A percentile compares a stretch with the other conserved stretches of the same genome.
These are phyloP conservation scores for Misgurnus mizolepis DNA, from an alignment of 2,113 vertebrate species.

Conservation along the genomic window DNA sequence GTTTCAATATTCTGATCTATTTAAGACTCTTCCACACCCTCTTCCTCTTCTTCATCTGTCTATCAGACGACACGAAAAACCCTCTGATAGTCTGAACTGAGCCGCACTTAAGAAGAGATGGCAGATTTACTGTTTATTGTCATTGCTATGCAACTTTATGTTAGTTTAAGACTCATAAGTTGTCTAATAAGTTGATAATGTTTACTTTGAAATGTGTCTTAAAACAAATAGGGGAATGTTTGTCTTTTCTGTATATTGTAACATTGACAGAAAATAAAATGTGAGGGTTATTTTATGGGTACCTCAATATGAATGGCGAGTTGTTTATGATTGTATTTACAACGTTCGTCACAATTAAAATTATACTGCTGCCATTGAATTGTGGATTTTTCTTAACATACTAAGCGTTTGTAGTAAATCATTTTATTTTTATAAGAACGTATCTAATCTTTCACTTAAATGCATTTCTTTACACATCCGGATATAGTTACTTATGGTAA, in stretches of 20 bases:
- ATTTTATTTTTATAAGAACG: conserved; percentile 20
- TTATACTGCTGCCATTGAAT: not conserved
- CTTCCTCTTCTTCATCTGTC: not conserved
- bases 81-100: not conserved
- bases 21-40: not conserved
- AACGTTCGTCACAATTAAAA: conserved; percentile 12
- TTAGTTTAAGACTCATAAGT: too few relatives aligned
- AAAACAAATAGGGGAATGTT: too few relatives aligned
- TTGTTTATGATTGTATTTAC: conserved; percentile 30
- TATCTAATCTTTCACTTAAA: conserved; percentile 35
- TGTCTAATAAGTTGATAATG: not conserved
- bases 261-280: not conserved
- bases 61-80: too few relatives aligned
- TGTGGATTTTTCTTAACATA: not conserved
- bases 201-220: not conserved
- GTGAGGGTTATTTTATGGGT: not conserved
- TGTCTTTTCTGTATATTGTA: not conserved
- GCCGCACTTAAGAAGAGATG: not conserved
- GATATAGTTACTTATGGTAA: conserved; percentile 30
- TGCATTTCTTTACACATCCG: conserved; percentile 29
- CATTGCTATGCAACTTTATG: not conserved
- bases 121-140: not conserved
- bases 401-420: not conserved
- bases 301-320: conserved; percentile 5
- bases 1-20: not conserved